A percentile compares a stretch with the other conserved stretches of the same genome.
Conservation (phyloP, 2,888 invertebrate genomes). For the Lasius fuliginosus region DNA sequence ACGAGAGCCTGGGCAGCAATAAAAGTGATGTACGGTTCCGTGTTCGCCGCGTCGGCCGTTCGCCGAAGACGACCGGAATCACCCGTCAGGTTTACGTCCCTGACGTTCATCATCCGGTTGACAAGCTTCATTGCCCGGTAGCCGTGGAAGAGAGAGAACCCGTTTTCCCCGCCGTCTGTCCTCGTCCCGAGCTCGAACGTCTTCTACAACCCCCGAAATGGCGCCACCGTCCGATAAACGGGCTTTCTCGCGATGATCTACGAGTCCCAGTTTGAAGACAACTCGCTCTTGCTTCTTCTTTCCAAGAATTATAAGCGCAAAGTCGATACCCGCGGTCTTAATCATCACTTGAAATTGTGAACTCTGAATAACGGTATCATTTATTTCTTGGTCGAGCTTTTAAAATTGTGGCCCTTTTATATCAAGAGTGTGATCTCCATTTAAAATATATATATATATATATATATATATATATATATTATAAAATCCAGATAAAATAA, state of each 20-base stretch:
- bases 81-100: conserved; percentile 84
- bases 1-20: conserved; percentile 75
- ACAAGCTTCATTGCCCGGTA: conserved; percentile 82
- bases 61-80: conserved; percentile 80
- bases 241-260: conserved; percentile 78
- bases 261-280: conserved; percentile 65
- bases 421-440: background rate
- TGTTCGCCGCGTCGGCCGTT: conserved; percentile 77
- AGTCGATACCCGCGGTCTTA: conserved; percentile 45
- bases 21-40: conserved; percentile 82
- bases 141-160: conserved; percentile 47
- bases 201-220: conserved; percentile 70
- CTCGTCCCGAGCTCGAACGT: conserved; percentile 69
- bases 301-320: conserved; percentile 43
- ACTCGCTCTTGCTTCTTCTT: conserved; percentile 49
- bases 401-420: conserved; percentile 1
- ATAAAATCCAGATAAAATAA: background rate
- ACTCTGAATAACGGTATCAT: conserved; percentile 14
- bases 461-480: background rate
- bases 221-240: conserved; percentile 75
- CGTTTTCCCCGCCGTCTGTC: conserved; percentile 64
- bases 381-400: background rate
- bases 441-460: background rate
- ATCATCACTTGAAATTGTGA: conserved; percentile 31
- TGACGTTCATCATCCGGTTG: conserved; percentile 82